A percentile compares a stretch with the other conserved stretches of the same genome.
Evolutionary conservation across 2,113 vertebrate species (phyloP).

Genomic region (Stigmatopora argus): DNA sequence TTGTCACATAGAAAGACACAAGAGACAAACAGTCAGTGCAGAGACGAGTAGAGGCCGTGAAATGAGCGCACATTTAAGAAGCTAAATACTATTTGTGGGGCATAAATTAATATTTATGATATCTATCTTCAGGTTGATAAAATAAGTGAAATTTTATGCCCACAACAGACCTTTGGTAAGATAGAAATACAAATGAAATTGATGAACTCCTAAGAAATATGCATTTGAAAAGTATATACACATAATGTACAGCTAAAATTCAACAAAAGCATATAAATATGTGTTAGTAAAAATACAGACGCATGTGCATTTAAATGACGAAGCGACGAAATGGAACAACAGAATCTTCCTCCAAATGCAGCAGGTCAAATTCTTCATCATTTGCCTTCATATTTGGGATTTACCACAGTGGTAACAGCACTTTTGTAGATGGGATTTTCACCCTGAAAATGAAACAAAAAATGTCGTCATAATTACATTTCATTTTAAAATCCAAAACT

Average conservation of each 20-base stretch:
- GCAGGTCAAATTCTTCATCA: conserved; percentile 65
- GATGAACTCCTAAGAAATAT: conserved; percentile 34
- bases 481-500: background rate
- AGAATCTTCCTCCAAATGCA: conserved; percentile 29
- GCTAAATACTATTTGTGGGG: conserved; percentile 13
- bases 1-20: conserved; percentile 19
- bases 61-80: conserved; percentile 13
- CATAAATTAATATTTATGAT: conserved; percentile 15
- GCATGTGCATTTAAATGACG: conserved; percentile 54
- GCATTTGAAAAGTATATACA: conserved; percentile 69
- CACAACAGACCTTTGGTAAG: conserved; percentile 50
- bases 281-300: conserved; percentile 72
- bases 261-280: conserved; percentile 72
- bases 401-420: conserved; percentile 96
- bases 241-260: conserved; percentile 80
- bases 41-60: conserved; percentile 8
- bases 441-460: conserved; percentile 71
- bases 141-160: conserved; percentile 27
- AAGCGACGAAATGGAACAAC: conserved; percentile 35
- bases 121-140: conserved; percentile 24
- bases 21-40: conserved; percentile 36
- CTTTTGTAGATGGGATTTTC: conserved; percentile 99
- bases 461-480: background rate
- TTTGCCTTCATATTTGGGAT: conserved; percentile 98
- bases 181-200: conserved; percentile 15